Percentiles rank a stretch among this genome's conserved stretches.
phyloP scores from a whole-genome alignment of 1,140 invertebrate species.

The Paramacrobiotus metropolitanus region DNA sequence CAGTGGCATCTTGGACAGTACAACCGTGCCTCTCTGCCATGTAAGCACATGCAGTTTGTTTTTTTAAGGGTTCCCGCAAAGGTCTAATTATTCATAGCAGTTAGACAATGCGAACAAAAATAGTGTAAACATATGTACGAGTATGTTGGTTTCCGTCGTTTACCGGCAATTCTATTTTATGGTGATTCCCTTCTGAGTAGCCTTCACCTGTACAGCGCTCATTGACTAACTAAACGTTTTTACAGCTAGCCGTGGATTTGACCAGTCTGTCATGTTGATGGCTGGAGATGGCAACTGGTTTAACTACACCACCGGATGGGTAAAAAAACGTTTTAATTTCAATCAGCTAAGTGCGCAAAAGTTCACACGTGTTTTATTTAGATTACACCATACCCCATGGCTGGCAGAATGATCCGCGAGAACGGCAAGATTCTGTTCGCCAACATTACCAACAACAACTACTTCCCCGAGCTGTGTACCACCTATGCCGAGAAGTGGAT shows the following conservation, averaged over 20 bases:
- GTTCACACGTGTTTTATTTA: too few species aligned
- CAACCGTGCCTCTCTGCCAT: constrained; percentile 45
- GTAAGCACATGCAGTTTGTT: constrained; percentile 28
- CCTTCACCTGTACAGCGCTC: not conserved
- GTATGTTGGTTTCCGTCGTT: too few species aligned
- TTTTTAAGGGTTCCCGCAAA: too few species aligned
- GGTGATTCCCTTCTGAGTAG: not conserved
- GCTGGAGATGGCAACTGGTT: not conserved
- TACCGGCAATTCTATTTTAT: not conserved
- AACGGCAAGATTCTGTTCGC: constrained; percentile 34
- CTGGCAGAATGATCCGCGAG: constrained; percentile 40
- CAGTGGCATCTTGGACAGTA: constrained; percentile 55
- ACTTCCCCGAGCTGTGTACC: constrained; percentile 58
- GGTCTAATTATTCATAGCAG: too few species aligned
- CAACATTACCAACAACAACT: constrained; percentile 48
- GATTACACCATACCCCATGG: constrained; percentile 14
- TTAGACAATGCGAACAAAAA: too few species aligned
- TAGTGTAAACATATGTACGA: too few species aligned
- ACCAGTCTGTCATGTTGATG: not conserved
- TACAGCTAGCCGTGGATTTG: not conserved
- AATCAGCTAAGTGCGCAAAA: too few species aligned
- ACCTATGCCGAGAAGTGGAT: constrained; percentile 44
- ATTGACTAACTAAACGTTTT: too few species aligned
- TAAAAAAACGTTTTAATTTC: too few species aligned
- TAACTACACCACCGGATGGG: constrained; percentile 3